Evolutionary conservation across 1,140 invertebrate genomes (phyloP).

Genomic region (Brachionus koreanus): DNA sequence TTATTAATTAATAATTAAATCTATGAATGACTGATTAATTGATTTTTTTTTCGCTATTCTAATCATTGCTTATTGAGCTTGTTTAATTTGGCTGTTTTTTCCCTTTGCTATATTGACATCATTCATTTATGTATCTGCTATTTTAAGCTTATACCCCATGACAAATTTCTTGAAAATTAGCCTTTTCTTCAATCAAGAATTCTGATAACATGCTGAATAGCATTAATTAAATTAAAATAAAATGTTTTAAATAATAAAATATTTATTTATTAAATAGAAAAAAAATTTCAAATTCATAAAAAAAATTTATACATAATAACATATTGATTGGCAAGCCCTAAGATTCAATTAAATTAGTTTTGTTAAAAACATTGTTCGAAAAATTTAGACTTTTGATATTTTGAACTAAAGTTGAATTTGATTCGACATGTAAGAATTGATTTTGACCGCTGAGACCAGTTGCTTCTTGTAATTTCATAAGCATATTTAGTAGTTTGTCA

Average conservation of each 20-base stretch:
- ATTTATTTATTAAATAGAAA: not conserved
- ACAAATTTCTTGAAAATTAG: no score
- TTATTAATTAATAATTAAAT: no score
- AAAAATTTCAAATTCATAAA: not conserved
- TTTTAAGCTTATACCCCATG: no score
- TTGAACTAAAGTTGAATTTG: conserved; percentile 9
- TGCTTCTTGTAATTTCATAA: conserved; percentile 42
- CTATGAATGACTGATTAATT: no score
- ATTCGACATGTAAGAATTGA: not conserved
- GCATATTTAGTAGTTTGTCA: conserved; percentile 34
- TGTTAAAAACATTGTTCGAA: conserved; percentile 5
- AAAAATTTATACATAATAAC: not conserved
- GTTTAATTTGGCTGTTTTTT: no score
- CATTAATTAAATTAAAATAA: no score
- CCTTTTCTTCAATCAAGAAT: no score
- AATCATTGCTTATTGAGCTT: no score
- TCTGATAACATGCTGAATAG: no score
- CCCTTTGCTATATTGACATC: no score
- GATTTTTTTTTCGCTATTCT: no score
- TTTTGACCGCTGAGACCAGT: not conserved
- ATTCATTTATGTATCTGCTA: no score
- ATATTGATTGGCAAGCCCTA: not conserved
- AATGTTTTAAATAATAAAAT: not conserved
- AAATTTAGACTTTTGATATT: conserved; percentile 25
- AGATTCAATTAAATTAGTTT: conserved; percentile 10